Evolutionary conservation across 37 sponge, comb jelly and placozoan genomes (phyloP).

Genomic region (Agelas oroides): DNA sequence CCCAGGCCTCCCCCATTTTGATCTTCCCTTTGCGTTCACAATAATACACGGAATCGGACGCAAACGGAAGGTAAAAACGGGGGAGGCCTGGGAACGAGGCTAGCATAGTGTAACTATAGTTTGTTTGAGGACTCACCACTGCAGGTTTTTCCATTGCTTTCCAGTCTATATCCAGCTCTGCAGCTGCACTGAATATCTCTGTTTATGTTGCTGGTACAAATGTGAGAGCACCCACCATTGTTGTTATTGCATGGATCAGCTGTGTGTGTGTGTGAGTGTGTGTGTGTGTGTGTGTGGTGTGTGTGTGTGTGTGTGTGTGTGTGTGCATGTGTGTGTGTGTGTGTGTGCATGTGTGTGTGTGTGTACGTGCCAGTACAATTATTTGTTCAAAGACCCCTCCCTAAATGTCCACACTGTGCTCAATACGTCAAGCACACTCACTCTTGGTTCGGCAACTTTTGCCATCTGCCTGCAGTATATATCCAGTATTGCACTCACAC

Average conservation of each 20-base stretch:
- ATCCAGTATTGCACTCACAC: conserved; percentile 50
- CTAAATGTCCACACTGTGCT: too few species aligned
- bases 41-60: too few species aligned
- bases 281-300: too few species aligned
- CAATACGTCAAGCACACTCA: too few species aligned
- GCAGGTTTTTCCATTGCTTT: conserved; percentile 38
- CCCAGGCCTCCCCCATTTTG: too few species aligned
- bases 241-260: conserved; percentile 10
- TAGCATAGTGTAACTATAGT: too few species aligned
- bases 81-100: too few species aligned
- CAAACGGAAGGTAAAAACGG: too few species aligned
- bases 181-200: conserved; percentile 36
- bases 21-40: too few species aligned
- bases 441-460: neutral
- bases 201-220: conserved; percentile 11
- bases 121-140: conserved; percentile 44
- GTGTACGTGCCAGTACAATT: too few species aligned
- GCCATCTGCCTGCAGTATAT: conserved; percentile 22
- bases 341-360: too few species aligned
- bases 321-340: neutral
- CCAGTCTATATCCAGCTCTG: conserved; percentile 38
- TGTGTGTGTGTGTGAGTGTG: neutral
- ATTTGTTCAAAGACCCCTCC: too few species aligned
- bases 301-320: neutral
- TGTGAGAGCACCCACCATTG: conserved; percentile 59